phyloP scores from a whole-genome alignment of 2,888 invertebrate species.

The Chrysodeixis includens region DNA sequence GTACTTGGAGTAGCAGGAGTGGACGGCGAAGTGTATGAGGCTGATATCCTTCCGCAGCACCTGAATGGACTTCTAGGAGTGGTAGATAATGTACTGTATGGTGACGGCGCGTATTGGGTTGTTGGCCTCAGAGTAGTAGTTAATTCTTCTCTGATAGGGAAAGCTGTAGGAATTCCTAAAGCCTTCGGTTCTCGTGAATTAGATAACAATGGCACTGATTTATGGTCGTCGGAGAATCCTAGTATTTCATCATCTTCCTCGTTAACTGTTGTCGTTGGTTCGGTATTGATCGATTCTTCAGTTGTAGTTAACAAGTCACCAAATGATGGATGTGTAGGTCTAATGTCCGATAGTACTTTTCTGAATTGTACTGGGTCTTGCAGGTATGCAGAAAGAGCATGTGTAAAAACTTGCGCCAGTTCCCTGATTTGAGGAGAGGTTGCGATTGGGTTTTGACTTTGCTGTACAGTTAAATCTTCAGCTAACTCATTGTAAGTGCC shows the following conservation, averaged over 20 bases:
- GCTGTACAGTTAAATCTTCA: constrained; percentile 89
- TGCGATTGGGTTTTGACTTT: constrained; percentile 91
- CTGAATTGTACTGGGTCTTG: constrained; percentile 95
- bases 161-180: constrained; percentile 73
- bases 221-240: constrained; percentile 92
- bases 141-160: constrained; percentile 66
- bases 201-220: constrained; percentile 65
- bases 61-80: constrained; percentile 78
- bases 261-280: constrained; percentile 89
- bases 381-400: constrained; percentile 94
- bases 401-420: constrained; percentile 95
- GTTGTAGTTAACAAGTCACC: constrained; percentile 78
- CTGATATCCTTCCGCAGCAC: constrained; percentile 84
- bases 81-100: constrained; percentile 63
- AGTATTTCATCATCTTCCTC: constrained; percentile 94
- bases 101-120: constrained; percentile 64
- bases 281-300: constrained; percentile 83
- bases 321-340: constrained; percentile 93
- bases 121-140: constrained; percentile 67
- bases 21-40: constrained; percentile 81
- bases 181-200: constrained; percentile 82
- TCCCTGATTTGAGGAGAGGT: constrained; percentile 92
- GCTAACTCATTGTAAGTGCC: constrained; percentile 82
- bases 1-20: constrained; percentile 69
- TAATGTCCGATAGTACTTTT: constrained; percentile 92